Base-by-base conservation (phyloP, 2,888 invertebrate genomes). In the Poecilobothrus nobilitatus region DNA sequence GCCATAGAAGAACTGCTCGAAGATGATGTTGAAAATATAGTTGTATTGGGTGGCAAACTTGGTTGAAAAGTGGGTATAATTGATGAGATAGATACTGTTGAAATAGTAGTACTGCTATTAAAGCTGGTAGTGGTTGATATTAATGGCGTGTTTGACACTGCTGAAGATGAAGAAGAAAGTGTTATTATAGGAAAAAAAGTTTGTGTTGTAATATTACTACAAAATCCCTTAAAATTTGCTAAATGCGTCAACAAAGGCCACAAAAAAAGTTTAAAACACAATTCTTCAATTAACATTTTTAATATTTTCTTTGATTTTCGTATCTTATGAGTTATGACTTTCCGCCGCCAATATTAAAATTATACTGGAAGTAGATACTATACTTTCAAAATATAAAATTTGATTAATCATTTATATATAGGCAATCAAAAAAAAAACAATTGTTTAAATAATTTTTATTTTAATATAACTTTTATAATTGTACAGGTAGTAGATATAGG, bases 191-290 rank as follows among this genome's bases (percentile, higher is more conserved):
- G 76, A 5, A 76, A 74, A 18, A 77, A 66, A 5, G 78, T 76
- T 77, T 66, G 76, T 73, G 44, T 75, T 75, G 73, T 75, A 66
- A 65, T 67, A 70, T 33, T 68, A 34, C 77, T 78, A 70, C 82
- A 82, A 68, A 80, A 72, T 44, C 81, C 81, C 73, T 82, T 82
- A 10, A 80, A 72, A 65, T 76, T 78, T 22, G 82, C 81, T 73
- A 82, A 72, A 71, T 82, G 79, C 18, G 80, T 78, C 1, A 82
- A 73, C 70, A 79, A 76, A 62, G 82, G 81, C 78, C 79, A 81
- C 66, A 81, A 76, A 68, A 77, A 81, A 66, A 82, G 74, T 74
- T 79, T 81, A 20, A 78, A 74, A 71, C 82, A 82, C 64, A 81
- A 75, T 71, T 80, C 78, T 37, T 75, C 74, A 72, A 79, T 71